Percentiles rank a stretch among this genome's conserved stretches.
Conservation (phyloP, 2,113 vertebrate species). For the Donacobius atricapilla region DNA sequence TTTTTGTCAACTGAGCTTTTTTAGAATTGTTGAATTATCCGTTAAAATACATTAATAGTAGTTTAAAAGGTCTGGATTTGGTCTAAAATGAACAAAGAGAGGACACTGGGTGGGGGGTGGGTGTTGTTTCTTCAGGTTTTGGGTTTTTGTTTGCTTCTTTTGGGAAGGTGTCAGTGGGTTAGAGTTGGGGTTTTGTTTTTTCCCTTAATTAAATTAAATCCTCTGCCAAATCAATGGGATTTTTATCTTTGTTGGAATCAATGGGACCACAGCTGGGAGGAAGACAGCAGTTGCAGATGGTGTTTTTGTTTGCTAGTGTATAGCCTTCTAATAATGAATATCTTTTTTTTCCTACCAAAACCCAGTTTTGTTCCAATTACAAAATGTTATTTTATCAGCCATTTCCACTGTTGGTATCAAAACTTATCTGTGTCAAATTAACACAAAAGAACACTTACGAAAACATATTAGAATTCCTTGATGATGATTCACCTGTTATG, state of each 20-base stretch:
- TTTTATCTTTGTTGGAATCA: background rate
- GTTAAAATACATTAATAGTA: background rate
- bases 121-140: background rate
- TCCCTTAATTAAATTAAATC: background rate
- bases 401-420: background rate
- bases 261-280: background rate
- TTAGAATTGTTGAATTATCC: background rate
- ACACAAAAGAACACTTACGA: background rate
- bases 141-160: background rate
- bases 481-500: background rate
- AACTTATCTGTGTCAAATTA: background rate
- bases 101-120: fast-evolving
- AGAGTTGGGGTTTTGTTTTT: background rate
- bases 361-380: background rate
- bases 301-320: background rate
- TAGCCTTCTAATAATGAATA: background rate
- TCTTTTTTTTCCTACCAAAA: background rate
- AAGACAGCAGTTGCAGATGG: background rate
- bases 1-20: background rate
- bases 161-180: background rate
- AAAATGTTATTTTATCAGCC: background rate
- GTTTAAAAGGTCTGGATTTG: background rate
- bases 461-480: background rate
- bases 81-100: background rate
- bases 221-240: background rate